Percentiles rank a stretch among this genome's conserved stretches.
These are phyloP conservation scores for Thymelicus sylvestris DNA, from an alignment of 2,888 invertebrate species.

Conservation along the genomic window DNA sequence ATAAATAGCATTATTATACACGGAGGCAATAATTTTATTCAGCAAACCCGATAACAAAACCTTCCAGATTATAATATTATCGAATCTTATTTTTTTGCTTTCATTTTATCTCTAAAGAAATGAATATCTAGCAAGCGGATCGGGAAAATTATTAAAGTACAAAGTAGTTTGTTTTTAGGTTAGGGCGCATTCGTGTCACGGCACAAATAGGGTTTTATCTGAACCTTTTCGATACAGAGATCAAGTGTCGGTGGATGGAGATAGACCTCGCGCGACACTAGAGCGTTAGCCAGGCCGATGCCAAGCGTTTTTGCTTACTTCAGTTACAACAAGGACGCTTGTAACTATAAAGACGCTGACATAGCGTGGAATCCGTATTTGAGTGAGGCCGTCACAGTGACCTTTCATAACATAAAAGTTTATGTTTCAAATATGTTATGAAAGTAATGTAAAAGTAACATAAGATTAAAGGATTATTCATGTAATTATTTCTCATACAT, in stretches of 20 bases:
- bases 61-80: no score
- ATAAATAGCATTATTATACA: no score
- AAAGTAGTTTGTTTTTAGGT: constrained; percentile 32
- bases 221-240: constrained; percentile 22
- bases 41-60: no score
- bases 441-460: no score
- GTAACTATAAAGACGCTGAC: background rate
- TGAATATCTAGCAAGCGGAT: constrained; percentile 20
- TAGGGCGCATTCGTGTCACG: constrained; percentile 23
- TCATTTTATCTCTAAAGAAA: constrained; percentile 11
- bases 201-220: constrained; percentile 17
- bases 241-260: constrained; percentile 26
- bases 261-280: constrained; percentile 28
- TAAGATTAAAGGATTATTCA: no score
- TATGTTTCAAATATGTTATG: no score
- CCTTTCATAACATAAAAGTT: no score
- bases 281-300: constrained; percentile 8
- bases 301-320: background rate
- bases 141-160: constrained; percentile 26
- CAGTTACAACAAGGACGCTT: background rate
- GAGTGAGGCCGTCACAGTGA: no score
- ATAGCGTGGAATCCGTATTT: background rate
- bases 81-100: constrained; percentile 9
- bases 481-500: no score
- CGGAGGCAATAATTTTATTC: no score